Base-by-base conservation (phyloP, 2,113 vertebrate species). In the Charina bottae region DNA sequence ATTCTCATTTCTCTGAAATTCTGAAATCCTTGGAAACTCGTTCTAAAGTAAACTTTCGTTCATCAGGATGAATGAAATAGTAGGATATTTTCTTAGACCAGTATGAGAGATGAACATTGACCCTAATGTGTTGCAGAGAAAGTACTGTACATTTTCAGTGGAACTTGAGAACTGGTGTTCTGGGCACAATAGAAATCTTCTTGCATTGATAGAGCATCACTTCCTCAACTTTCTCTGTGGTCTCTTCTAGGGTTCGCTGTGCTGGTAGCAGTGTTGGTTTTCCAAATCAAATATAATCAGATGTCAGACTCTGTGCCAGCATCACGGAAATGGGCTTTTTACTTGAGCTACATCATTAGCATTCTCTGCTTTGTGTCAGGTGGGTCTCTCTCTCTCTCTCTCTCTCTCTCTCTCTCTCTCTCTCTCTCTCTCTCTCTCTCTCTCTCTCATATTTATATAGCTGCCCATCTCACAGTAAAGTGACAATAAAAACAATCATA, bases 251-350 rank as follows among this genome's bases (percentile, higher is more conserved):
- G 86, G 23, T 33, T 24, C 8, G 60, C 6, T 8, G 42, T 88
- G 55, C 17, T 92, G 26, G 7, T 83, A 8, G 86, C 86, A 6
- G 26, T 83, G 3, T 0, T 88, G 42, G 42, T 83, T 2, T 92
- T 88, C 83, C 28, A 83, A 49, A 1, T 59, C 2, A 46, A 46
- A 3, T 6, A 58, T n/a, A 49, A n/a, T 46, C 37, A 24, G 12
- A 13, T 17, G 15, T 19, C 54, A 28, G 15, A 0, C 2, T 1
- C 3, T 13, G 26, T 46, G 42, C 4, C 55, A 24, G 0, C 62
- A 17, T 9, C 6, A 15, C 78, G 33, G 42, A 83, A 88, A 33
- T 92, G 91, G 91, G 86, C 64, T 6, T 92, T 88, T 59, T 92
- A 92, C 42, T 78, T 92, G n/a, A 92, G 55, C n/a, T 33, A 23